Conservation (phyloP, 2,888 invertebrate genomes). For the Idaea aversata region DNA sequence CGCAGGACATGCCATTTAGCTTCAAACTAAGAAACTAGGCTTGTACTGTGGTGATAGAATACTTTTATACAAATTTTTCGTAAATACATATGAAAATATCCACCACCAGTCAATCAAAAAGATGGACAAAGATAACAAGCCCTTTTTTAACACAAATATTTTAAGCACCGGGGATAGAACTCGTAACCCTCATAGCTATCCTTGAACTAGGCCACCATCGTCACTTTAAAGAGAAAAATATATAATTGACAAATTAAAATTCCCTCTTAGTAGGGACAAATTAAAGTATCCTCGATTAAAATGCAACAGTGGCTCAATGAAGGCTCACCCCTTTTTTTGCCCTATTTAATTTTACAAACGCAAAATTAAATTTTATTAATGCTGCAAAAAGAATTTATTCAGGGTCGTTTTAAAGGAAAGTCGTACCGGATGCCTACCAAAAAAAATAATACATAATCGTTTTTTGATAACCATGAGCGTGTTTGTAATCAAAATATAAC, state of each 20-base stretch:
- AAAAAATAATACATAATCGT: no score
- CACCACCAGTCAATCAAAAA: no score
- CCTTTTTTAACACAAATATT: no score
- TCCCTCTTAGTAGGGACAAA: conserved; percentile 1
- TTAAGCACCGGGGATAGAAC: no score
- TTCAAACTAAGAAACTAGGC: no score
- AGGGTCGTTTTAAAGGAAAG: conserved; percentile 8
- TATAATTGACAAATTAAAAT: not conserved
- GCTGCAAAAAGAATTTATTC: not conserved
- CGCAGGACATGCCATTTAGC: no score
- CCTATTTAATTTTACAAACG: not conserved
- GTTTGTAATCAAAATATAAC: no score
- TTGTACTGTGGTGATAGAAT: no score
- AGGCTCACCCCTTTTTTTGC: not conserved
- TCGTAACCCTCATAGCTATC: not conserved
- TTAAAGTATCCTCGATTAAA: not conserved
- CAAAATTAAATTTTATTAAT: conserved; percentile 1
- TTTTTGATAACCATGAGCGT: no score
- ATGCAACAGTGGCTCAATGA: not conserved
- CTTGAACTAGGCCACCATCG: not conserved
- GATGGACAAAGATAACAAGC: no score
- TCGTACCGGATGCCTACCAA: not conserved
- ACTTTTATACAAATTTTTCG: no score
- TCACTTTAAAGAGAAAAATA: not conserved
- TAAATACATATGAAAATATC: no score